phyloP scores from a whole-genome alignment of 2,113 vertebrate species.

The Podilymbus podiceps region DNA sequence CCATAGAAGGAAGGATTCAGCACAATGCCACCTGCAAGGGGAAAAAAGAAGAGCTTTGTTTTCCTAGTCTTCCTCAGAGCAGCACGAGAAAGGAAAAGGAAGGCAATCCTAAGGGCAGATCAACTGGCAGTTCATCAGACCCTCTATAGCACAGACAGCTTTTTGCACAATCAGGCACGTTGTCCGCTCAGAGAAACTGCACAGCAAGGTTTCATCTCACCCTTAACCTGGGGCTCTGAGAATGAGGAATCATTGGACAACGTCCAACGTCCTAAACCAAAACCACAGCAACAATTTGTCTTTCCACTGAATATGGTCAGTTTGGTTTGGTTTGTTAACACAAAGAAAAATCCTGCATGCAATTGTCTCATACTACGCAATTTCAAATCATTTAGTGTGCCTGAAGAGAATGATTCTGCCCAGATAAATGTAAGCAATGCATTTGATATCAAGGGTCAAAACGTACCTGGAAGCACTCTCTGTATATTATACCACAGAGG shows the following conservation, averaged over 20 bases:
- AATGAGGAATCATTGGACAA: neutral
- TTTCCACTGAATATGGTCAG: neutral
- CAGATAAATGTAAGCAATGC: neutral
- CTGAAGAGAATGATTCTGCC: neutral
- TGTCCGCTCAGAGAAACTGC: neutral
- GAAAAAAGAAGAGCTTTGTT: slow-evolving; percentile 18
- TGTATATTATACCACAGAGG: neutral
- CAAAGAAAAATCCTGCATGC: neutral
- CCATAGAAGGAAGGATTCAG: slow-evolving; percentile 97
- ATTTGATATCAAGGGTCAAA: neutral
- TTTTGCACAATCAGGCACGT: neutral
- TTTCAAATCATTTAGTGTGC: neutral
- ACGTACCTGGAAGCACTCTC: neutral
- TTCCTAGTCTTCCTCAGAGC: neutral
- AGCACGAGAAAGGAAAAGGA: neutral
- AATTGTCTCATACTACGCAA: neutral
- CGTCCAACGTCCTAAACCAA: neutral
- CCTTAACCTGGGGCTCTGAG: neutral
- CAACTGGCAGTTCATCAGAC: neutral
- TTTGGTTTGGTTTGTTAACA: neutral
- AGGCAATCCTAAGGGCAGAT: neutral
- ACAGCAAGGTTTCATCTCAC: neutral
- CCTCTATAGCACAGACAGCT: fast-evolving
- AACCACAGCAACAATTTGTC: fast-evolving
- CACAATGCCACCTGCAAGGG: slow-evolving; percentile 83